Evolutionary conservation across 37 sponge, comb jelly and placozoan species (phyloP).

Genomic region (Chondrosia reniformis): DNA sequence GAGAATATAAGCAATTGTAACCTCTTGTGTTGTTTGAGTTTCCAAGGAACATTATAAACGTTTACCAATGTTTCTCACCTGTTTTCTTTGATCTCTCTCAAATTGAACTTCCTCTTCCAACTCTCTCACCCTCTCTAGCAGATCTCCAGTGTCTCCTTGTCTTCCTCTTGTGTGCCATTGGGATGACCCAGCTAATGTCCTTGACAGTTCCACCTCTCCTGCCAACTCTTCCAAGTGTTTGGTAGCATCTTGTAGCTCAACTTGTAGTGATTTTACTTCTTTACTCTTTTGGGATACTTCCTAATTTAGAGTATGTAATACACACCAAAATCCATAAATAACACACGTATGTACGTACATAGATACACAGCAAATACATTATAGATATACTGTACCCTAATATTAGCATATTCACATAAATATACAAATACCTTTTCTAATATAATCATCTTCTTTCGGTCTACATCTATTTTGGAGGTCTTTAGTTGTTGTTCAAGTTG

Average conservation of each 20-base stretch:
- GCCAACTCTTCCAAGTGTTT: constrained; percentile 21
- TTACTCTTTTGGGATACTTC: too few species aligned
- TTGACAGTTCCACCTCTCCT: constrained; percentile 5
- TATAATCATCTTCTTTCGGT: constrained; percentile 25
- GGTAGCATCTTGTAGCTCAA: constrained; percentile 35
- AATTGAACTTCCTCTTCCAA: constrained; percentile 5
- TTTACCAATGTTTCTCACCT: too few species aligned
- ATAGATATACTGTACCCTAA: too few species aligned
- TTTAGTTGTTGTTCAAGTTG: constrained; percentile 32
- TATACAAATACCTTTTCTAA: constrained; percentile 34
- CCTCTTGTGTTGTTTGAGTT: too few species aligned
- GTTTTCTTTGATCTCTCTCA: constrained; percentile 18
- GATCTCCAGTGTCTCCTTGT: too few species aligned
- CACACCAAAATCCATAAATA: too few species aligned
- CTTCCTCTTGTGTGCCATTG: not conserved
- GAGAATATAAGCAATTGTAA: too few species aligned
- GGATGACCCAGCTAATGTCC: not conserved
- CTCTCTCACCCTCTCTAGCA: not conserved
- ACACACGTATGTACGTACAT: not conserved
- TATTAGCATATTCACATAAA: too few species aligned
- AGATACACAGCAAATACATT: not conserved
- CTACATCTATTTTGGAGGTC: constrained; percentile 6
- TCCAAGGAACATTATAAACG: too few species aligned
- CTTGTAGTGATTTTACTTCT: constrained; percentile 20
- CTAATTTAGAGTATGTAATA: too few species aligned